phyloP scores from a whole-genome alignment of 2,888 invertebrate species.

The Sphinx pinastri region DNA sequence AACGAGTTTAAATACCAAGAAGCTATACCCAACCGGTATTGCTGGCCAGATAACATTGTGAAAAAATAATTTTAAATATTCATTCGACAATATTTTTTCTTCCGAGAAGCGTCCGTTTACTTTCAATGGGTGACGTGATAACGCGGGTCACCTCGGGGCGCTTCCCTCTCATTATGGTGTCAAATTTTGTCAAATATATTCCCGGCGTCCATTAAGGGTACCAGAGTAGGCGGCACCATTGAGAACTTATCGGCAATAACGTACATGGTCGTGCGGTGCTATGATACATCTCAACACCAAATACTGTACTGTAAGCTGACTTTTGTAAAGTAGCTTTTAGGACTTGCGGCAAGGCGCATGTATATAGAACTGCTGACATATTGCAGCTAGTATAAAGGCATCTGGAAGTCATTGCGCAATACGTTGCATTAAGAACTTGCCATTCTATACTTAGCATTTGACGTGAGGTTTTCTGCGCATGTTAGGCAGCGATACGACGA shows the following conservation, averaged over 20 bases:
- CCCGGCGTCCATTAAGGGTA: conserved; percentile 68
- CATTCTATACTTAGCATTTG: too few relatives aligned
- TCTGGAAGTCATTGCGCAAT: too few relatives aligned
- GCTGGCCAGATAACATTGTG: conserved; percentile 7
- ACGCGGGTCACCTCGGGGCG: conserved; percentile 34
- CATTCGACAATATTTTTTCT: conserved; percentile 28
- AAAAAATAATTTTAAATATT: conserved; percentile 21
- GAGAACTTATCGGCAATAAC: conserved; percentile 51
- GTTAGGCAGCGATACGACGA: too few relatives aligned
- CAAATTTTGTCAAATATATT: conserved; percentile 74
- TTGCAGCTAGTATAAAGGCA: too few relatives aligned
- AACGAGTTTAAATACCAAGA: conserved; percentile 25
- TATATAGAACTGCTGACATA: too few relatives aligned
- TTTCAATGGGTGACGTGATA: conserved; percentile 43
- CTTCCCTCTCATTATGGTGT: conserved; percentile 70
- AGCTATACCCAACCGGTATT: conserved; percentile 15
- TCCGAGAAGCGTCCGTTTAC: conserved; percentile 32
- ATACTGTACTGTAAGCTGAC: too few relatives aligned
- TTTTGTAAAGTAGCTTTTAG: too few relatives aligned
- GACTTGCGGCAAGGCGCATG: too few relatives aligned
- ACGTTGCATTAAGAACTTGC: too few relatives aligned
- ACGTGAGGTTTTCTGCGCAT: too few relatives aligned
- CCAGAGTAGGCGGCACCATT: conserved; percentile 60
- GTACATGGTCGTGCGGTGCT: conserved; percentile 38
- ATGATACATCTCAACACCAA: conserved; percentile 36